These are phyloP conservation scores for Chaetodon trifascialis DNA, from an alignment of 2,113 vertebrate species.

Conservation along the genomic window DNA sequence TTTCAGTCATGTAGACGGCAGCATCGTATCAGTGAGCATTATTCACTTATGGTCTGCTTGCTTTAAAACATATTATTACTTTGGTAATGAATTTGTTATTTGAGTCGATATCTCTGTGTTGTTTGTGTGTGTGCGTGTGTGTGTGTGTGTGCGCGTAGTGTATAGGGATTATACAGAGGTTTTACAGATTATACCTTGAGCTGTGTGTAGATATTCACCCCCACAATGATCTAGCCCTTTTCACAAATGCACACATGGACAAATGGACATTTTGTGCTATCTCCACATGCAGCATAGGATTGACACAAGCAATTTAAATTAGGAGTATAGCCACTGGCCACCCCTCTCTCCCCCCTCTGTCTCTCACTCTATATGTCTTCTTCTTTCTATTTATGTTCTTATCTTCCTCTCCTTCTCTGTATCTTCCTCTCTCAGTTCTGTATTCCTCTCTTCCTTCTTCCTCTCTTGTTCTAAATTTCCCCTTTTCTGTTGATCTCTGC, in stretches of 20 bases:
- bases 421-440: constrained; percentile 34
- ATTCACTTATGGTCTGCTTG: constrained; percentile 64
- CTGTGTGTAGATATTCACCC: constrained; percentile 17
- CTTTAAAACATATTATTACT: constrained; percentile 61
- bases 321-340: constrained; percentile 32
- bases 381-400: constrained; percentile 77
- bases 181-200: constrained; percentile 37
- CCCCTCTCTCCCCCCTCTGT: constrained; percentile 72
- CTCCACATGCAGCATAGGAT: constrained; percentile 49
- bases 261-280: constrained; percentile 62
- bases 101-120: constrained; percentile 43
- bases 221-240: constrained; percentile 51
- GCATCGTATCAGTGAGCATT: constrained; percentile 65
- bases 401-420: constrained; percentile 66
- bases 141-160: background rate
- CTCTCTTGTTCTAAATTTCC: constrained; percentile 60
- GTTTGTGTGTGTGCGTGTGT: constrained; percentile 2
- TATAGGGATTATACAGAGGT: constrained; percentile 16
- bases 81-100: constrained; percentile 59
- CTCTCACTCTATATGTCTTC: constrained; percentile 61
- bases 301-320: constrained; percentile 71
- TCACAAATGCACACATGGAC: constrained; percentile 41
- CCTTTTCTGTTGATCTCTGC: constrained; percentile 60
- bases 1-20: constrained; percentile 55
- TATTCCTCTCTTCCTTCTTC: constrained; percentile 33